Evolutionary conservation across 2,113 vertebrate species (phyloP), one percentile per base, ranked within the genome.

Genomic region (Lagenorhynchus albirostris): DNA sequence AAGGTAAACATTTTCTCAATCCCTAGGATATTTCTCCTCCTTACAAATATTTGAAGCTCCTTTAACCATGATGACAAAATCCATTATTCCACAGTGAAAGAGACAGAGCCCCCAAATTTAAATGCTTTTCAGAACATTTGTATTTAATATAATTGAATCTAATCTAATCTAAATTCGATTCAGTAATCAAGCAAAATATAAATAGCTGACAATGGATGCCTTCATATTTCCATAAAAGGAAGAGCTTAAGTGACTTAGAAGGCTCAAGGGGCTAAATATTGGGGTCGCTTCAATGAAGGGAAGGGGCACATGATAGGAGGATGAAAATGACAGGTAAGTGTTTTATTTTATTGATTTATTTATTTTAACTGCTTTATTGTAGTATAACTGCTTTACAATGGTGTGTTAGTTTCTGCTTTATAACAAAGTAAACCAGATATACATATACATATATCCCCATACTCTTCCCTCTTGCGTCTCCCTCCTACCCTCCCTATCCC

Each of bases 151-250:
- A 92, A 96, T 70, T n/a, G 20, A 91, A 73, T 58, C 23, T 50
- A 81, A 44, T 67, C 26, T 58, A 70, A 87, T 74, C 55, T 93
- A 79, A 88, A 93, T 85, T 89, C 26, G 70, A 95, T 67, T 86
- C 91, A 71, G 82, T 26, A 84, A 77, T 77, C 60, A 91, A 47
- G 26, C 58, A 63, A 90, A 63, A 23, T 84, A 63, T 80, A 70
- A 93, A 84, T 55, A 76, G 60, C 68, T 82, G 23, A 65, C 26
- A 26, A 23, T 33, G 33, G 55, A 63, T 60, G 33, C 2, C 21
- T 77, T 85, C 38, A 10, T 38, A 38, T 83, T 83, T 91, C 63
- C 31, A 44, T 68, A 36, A 63, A 90, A 88, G 68, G 20, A 41
- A 79, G 31, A 93, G n/a, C 50, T 31, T 53, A 29, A 76, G 25